These are phyloP conservation scores for Mormyrops attenuatus DNA, from an alignment of 2,797 vertebrate species.

Conservation along the genomic window DNA sequence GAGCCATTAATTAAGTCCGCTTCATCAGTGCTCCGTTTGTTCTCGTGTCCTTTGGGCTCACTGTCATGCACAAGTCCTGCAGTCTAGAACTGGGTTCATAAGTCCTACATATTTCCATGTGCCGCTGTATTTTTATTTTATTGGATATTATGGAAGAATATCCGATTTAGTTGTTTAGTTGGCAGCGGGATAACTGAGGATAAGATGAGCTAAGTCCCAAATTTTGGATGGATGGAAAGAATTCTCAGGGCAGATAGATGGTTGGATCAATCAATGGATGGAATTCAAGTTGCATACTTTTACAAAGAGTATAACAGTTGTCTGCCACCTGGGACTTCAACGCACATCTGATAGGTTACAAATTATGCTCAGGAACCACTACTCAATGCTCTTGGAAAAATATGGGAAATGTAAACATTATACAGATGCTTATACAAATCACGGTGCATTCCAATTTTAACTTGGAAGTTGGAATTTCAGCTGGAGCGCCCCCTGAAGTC, in stretches of 20 bases:
- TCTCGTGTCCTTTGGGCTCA: conserved; percentile 46
- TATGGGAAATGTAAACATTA: neutral
- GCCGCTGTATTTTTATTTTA: neutral
- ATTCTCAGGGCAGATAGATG: neutral
- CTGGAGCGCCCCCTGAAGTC: neutral
- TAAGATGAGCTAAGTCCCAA: neutral
- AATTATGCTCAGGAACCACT: neutral
- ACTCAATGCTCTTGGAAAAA: neutral
- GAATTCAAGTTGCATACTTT: neutral
- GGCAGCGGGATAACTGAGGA: neutral
- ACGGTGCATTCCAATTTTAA: neutral
- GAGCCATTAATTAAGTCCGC: conserved; percentile 50
- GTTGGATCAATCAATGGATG: neutral
- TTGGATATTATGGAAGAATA: neutral
- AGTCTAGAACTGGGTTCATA: neutral
- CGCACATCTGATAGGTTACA: neutral
- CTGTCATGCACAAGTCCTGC: conserved; percentile 35
- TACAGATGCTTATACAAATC: neutral
- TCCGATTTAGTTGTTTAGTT: neutral
- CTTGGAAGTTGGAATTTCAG: neutral
- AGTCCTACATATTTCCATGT: neutral
- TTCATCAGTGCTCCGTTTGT: conserved; percentile 50
- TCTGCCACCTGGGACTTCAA: neutral
- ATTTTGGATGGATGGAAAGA: neutral
- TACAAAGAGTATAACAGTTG: neutral